Evolutionary conservation across 1,140 invertebrate species (phyloP).

Genomic region (Melanaphis sacchari): DNA sequence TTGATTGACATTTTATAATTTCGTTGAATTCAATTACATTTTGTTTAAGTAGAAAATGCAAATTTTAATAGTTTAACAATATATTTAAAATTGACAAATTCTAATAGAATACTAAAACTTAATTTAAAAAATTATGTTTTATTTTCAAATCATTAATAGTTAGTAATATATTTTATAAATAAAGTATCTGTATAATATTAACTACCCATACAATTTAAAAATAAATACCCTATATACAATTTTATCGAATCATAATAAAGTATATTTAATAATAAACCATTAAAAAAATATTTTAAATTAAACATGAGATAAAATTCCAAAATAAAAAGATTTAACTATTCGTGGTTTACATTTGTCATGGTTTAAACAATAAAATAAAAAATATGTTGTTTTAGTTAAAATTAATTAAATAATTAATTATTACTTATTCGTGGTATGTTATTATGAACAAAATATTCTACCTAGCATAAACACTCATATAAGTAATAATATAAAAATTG

Average conservation of each 20-base stretch:
- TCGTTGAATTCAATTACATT: background rate
- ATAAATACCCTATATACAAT: background rate
- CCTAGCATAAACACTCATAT: background rate
- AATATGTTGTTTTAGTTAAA: background rate
- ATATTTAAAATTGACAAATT: background rate
- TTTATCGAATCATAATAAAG: background rate
- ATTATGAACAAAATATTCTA: background rate
- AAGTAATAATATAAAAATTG: background rate
- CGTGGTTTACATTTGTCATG: background rate
- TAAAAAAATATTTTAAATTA: background rate
- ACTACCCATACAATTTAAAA: background rate
- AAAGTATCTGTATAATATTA: background rate
- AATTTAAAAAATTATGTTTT: background rate
- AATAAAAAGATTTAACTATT: background rate
- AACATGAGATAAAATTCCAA: background rate
- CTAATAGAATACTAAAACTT: background rate
- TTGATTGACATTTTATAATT: background rate
- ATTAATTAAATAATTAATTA: background rate
- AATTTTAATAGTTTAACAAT: background rate
- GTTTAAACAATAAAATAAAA: background rate
- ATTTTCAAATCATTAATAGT: background rate
- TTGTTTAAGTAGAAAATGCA: background rate
- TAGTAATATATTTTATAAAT: background rate
- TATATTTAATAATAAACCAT: background rate
- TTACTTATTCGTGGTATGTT: background rate